These are phyloP conservation scores for Myrmecophaga tridactyla DNA, from an alignment of 2,113 vertebrate species.

Conservation along the genomic window DNA sequence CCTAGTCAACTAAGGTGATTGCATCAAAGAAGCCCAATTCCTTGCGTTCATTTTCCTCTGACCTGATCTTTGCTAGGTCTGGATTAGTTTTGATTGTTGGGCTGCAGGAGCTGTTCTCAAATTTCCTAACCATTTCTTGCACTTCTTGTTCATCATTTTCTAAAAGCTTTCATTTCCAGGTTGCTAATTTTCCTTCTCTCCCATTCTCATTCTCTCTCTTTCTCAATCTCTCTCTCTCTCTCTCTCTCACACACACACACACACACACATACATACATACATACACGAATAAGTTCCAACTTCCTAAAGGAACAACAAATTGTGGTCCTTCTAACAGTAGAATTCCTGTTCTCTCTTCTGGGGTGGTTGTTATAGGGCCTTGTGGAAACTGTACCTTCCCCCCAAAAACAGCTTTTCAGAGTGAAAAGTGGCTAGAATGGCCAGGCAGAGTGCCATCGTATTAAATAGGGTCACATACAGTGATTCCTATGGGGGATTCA, in stretches of 20 bases:
- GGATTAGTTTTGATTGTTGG: too few species aligned
- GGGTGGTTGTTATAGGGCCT: neutral
- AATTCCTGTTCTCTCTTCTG: neutral
- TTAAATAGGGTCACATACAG: fast-evolving
- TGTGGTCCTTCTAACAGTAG: neutral
- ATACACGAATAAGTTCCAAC: neutral
- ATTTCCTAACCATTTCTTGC: neutral
- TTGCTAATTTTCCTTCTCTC: neutral
- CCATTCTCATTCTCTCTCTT: neutral
- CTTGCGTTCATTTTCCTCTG: neutral
- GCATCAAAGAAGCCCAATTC: neutral
- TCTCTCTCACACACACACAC: too few species aligned
- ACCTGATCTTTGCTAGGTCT: too few species aligned
- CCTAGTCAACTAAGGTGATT: neutral
- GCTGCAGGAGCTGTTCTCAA: neutral
- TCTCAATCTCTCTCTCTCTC: too few species aligned
- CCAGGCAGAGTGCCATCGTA: neutral
- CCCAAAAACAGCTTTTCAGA: neutral
- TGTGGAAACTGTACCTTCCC: neutral
- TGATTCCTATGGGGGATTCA: neutral
- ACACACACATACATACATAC: too few species aligned
- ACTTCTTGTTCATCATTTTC: neutral
- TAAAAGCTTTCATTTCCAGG: neutral
- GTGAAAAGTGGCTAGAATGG: fast-evolving
- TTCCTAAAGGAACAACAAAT: neutral